These are phyloP conservation scores for Melikaiella ostensackeni DNA, from an alignment of 2,888 invertebrate genomes.

Conservation along the genomic window DNA sequence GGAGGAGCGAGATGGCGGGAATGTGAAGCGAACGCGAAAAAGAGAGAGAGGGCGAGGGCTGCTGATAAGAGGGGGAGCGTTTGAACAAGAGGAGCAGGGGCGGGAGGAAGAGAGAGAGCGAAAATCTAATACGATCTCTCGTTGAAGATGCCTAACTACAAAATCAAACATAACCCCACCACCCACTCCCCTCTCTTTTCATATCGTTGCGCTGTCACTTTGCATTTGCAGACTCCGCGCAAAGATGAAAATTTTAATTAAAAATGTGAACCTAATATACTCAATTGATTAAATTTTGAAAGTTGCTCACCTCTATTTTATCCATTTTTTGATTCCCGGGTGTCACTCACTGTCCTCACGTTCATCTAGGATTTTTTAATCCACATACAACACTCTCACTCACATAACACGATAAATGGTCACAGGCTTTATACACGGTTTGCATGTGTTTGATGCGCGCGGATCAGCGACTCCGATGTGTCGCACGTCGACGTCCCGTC, in stretches of 20 bases:
- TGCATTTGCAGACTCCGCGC: not conserved
- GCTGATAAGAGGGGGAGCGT: constrained; percentile 42
- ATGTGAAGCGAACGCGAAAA: constrained; percentile 39
- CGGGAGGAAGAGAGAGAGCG: constrained; percentile 41
- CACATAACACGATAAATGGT: constrained; percentile 62
- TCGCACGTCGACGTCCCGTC: constrained; percentile 82
- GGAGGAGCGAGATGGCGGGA: constrained; percentile 36
- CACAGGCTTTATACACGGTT: constrained; percentile 33
- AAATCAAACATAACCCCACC: constrained; percentile 56
- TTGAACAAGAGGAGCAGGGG: constrained; percentile 33
- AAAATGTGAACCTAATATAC: not conserved
- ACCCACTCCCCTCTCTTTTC: not conserved
- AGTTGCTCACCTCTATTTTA: constrained; percentile 74
- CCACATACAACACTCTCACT: constrained; percentile 67
- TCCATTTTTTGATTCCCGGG: constrained; percentile 73
- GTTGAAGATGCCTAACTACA: constrained; percentile 70
- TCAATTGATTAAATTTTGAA: constrained; percentile 38
- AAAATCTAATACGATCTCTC: constrained; percentile 71
- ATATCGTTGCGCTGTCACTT: constrained; percentile 29
- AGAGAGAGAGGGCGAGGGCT: constrained; percentile 38
- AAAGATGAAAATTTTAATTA: not conserved
- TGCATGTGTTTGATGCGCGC: constrained; percentile 65
- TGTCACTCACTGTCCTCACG: constrained; percentile 73
- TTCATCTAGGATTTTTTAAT: constrained; percentile 70
- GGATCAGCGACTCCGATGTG: constrained; percentile 76